phyloP scores from a whole-genome alignment of 2,113 vertebrate species.

The Apteryx owenii region DNA sequence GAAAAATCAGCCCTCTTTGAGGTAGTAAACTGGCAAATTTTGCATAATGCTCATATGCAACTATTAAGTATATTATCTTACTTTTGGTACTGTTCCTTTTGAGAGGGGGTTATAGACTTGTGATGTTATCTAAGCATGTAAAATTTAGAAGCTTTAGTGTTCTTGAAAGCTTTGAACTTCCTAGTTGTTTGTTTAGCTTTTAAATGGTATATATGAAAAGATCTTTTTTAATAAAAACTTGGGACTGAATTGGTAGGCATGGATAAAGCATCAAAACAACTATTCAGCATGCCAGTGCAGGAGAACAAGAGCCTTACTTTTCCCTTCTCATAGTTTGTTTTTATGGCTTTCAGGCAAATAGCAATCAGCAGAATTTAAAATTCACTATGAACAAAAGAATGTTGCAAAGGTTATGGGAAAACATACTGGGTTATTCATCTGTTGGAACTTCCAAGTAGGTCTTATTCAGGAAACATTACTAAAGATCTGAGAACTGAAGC shows the following conservation, averaged over 20 bases:
- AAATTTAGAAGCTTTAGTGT: background rate
- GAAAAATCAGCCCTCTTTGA: constrained; percentile 79
- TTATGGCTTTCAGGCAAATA: background rate
- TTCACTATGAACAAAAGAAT: background rate
- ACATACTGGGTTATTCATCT: background rate
- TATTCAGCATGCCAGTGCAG: background rate
- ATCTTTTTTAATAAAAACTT: background rate
- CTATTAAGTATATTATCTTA: background rate
- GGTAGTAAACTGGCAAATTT: constrained; percentile 69
- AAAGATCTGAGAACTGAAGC: background rate
- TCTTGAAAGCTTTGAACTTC: constrained; percentile 4
- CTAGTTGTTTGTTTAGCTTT: background rate
- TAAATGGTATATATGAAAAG: background rate
- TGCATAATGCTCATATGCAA: background rate
- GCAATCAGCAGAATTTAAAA: background rate
- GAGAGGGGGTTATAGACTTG: background rate
- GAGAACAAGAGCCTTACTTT: background rate
- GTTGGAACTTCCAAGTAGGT: background rate
- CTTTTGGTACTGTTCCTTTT: background rate
- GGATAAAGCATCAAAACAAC: background rate
- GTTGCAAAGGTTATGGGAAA: background rate
- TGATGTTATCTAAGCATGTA: background rate
- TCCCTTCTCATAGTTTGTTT: background rate
- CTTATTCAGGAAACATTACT: background rate
- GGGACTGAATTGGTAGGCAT: background rate